Evolutionary conservation across 2,888 invertebrate genomes (phyloP), one percentile per base, ranked within the genome.

Genomic region (Xylophagus ater): DNA sequence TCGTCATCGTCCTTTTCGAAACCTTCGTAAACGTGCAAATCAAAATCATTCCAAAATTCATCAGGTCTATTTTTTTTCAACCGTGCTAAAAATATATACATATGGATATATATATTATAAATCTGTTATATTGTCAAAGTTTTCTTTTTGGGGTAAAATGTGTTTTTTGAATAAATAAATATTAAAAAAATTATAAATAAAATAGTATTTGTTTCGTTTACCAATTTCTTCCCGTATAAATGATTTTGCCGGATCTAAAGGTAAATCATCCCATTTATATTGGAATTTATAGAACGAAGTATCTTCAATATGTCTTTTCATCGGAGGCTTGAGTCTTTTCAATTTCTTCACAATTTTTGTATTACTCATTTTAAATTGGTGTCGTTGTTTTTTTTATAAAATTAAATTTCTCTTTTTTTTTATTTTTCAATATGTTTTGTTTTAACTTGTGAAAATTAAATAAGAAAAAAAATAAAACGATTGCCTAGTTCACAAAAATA

Each of bases 191-290:
- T 58, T 61, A 42, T 60, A 60, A 34, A 44, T 40, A 19, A 17
- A 18, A 3, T n/a, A 2, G 8, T n/a, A 23, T 8, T 23, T 23
- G 23, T 23, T 23, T 3, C 8, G n/a, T 32, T 37, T 44, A 51
- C 51, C 40, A 10, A 51, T 46, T 39, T 45, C 39, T 13, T 48
- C 45, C 4, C 24, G 5, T 10, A 51, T 43, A 42, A 49, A 49
- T 9, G 37, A 15, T 20, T 39, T 43, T 2, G 45, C 47, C 9
- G 65, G 65, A 53, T 65, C 65, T 19, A 65, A 44, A 2, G 65
- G 65, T 47, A 65, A 46, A 38, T 65, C 58, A 47, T 65, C 65
- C 19, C 51, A 52, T 14, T 51, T 42, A 44, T 65, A 62, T 21
- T 49, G 43, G 37, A 60, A 51, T 21, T 49, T 47, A 46, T 62